These are phyloP conservation scores for Peromyscus leucopus DNA, from an alignment of 2,113 vertebrate species.

Conservation along the genomic window DNA sequence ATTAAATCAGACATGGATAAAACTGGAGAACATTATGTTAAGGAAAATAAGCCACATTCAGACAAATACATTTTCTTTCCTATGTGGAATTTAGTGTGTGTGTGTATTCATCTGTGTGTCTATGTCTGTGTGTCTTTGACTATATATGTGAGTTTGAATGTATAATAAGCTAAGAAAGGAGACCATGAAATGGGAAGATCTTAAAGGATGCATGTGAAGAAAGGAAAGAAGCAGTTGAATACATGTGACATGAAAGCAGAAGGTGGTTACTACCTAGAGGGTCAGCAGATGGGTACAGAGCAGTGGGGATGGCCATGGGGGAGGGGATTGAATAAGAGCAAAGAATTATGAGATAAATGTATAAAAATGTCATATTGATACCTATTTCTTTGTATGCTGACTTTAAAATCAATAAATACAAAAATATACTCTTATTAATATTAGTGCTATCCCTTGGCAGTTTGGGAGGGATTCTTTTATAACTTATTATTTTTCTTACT, in stretches of 20 bases:
- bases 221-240: background rate
- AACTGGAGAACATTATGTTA: background rate
- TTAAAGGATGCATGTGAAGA: background rate
- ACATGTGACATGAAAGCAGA: background rate
- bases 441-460: background rate
- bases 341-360: no score
- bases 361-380: background rate
- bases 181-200: background rate
- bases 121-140: background rate
- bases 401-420: background rate
- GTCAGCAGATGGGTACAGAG: no score
- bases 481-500: conserved; percentile 38
- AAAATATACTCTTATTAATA: conserved; percentile 37
- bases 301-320: background rate
- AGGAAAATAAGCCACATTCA: no score
- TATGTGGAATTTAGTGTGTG: background rate
- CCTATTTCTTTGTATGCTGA: background rate
- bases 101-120: background rate
- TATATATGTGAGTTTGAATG: background rate
- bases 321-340: background rate
- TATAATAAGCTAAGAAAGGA: background rate
- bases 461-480: conserved; percentile 7
- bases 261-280: background rate
- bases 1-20: background rate
- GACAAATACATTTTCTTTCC: background rate